These are phyloP conservation scores for Ceramica pisi DNA, from an alignment of 2,888 invertebrate genomes.

Conservation along the genomic window DNA sequence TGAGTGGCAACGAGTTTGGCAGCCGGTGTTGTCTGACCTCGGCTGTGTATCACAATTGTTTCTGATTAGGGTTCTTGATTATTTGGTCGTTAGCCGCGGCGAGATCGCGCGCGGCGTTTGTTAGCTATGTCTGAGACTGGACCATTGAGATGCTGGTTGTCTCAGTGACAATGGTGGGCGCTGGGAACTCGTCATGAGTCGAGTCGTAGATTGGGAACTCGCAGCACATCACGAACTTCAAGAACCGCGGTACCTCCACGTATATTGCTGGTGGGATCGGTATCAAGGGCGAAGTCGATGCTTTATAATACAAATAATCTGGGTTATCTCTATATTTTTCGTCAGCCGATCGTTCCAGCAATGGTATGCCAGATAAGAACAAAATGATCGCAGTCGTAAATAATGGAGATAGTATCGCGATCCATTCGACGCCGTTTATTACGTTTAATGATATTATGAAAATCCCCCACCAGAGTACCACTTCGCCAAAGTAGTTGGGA, in stretches of 20 bases:
- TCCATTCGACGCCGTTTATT: constrained; percentile 96
- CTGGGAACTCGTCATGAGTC: constrained; percentile 92
- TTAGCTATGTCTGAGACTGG: constrained; percentile 94
- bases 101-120: constrained; percentile 85
- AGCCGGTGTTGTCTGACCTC: constrained; percentile 84
- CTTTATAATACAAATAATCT: constrained; percentile 96
- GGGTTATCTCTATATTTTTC: constrained; percentile 96
- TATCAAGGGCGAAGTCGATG: constrained; percentile 96
- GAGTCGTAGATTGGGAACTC: constrained; percentile 97
- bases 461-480: constrained; percentile 98
- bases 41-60: constrained; percentile 89
- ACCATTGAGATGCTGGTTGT: constrained; percentile 93
- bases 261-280: constrained; percentile 97
- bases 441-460: constrained; percentile 97
- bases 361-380: constrained; percentile 97
- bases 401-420: constrained; percentile 96
- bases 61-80: constrained; percentile 78
- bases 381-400: constrained; percentile 97
- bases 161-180: constrained; percentile 92
- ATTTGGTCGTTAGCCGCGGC: constrained; percentile 83
- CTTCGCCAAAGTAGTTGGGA: constrained; percentile 98
- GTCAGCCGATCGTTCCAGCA: constrained; percentile 96
- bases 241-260: constrained; percentile 95
- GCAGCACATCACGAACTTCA: constrained; percentile 96
- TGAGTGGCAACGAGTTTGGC: constrained; percentile 87